Base-by-base conservation (phyloP, 2,888 invertebrate species). In the Baccha elongata region DNA sequence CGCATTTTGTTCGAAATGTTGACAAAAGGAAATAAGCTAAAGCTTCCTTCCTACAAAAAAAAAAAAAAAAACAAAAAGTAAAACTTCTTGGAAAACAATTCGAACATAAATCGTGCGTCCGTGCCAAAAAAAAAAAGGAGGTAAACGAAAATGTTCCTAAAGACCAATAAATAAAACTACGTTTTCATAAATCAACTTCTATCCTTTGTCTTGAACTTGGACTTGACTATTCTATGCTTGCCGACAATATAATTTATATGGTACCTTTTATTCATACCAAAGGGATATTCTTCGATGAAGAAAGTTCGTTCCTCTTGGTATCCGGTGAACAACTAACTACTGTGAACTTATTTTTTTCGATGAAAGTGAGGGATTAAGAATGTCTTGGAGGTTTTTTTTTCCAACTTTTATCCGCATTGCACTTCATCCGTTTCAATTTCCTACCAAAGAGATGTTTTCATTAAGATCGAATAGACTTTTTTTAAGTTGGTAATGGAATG, bases 191-290 rank as follows among this genome's bases (percentile, higher is more conserved):
- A 60, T 60, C 60, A 65, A 37, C 23, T 17, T 29, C 37, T 21
- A 35, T 64, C 48, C 50, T 35, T 55, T 19, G 53, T 68, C 53
- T 53, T 68, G 53, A 68, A 44, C 68, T 55, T 68, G 68, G 44
- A 68, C 68, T 68, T 68, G 68, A 44, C 53, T 68, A 65, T 52
- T 68, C 40, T 32, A 29, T 42, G 21, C 46, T 37, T 44, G 60
- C 60, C 44, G 8, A 17, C 29, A 44, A 10, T 32, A 60, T 44
- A 68, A 55, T 55, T 68, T 68, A 68, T 68, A 68, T 55, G 55
- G 35, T n/a, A n/a, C n/a, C n/a, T n/a, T n/a, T n/a, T n/a, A 35
- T 68, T 46, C 44, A 19, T 67, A 15, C 23, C 53, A 21, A 52
- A 67, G 19, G 50, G 48, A 40, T 48, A 35, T 19, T 37, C 8